phyloP scores from a whole-genome alignment of 1,140 invertebrate species.

The Ctenoplectra terminalis region DNA sequence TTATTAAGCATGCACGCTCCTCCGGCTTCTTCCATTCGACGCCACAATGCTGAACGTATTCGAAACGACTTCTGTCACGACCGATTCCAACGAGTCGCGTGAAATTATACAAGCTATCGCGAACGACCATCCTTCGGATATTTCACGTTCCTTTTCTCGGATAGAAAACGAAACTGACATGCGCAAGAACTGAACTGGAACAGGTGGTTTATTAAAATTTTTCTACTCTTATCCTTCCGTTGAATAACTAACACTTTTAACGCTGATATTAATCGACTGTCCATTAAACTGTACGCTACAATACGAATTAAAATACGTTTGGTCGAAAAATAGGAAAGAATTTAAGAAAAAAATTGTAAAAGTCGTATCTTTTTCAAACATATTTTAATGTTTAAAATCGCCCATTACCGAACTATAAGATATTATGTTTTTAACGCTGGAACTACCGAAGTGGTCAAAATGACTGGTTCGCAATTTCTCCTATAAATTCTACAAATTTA shows the following conservation, averaged over 20 bases:
- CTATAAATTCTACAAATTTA: too few species aligned
- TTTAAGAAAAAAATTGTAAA: too few species aligned
- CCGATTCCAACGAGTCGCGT: constrained; percentile 19
- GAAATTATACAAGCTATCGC: constrained; percentile 31
- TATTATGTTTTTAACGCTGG: too few species aligned
- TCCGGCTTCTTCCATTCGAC: constrained; percentile 29
- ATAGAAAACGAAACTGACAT: not conserved
- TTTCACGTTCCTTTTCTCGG: not conserved
- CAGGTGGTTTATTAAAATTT: not conserved
- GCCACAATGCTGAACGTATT: constrained; percentile 41
- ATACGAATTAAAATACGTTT: not conserved
- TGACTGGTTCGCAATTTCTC: too few species aligned
- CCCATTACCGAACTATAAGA: too few species aligned
- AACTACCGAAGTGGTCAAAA: too few species aligned
- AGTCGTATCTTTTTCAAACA: too few species aligned
- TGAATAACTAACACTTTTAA: too few species aligned
- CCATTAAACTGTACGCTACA: too few species aligned
- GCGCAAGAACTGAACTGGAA: not conserved
- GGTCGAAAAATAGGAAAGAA: too few species aligned
- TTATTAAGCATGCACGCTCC: constrained; percentile 42
- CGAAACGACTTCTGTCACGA: constrained; percentile 42
- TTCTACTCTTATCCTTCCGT: not conserved
- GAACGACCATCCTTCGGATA: not conserved
- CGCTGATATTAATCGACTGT: too few species aligned
- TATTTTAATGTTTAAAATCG: too few species aligned